These are phyloP conservation scores for Trissolcus brochymenae DNA, from an alignment of 2,888 invertebrate species.

Conservation along the genomic window DNA sequence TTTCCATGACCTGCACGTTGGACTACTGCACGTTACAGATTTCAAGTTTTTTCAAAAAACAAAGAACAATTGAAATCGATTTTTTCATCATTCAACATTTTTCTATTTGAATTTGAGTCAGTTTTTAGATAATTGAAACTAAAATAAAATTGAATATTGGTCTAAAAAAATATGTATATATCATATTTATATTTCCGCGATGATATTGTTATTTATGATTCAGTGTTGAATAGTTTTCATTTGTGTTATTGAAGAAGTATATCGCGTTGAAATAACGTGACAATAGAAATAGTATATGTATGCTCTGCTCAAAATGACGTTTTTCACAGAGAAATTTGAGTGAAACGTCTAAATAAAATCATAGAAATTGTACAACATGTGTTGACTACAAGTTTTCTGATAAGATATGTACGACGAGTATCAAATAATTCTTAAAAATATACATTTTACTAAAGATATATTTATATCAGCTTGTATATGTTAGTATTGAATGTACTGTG, in stretches of 20 bases:
- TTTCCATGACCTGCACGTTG: slow-evolving; percentile 57
- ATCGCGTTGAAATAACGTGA: slow-evolving; percentile 1
- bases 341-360: slow-evolving; percentile 13
- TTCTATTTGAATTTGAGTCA: too few species aligned
- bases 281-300: slow-evolving; percentile 13
- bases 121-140: too few species aligned
- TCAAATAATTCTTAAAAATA: neutral
- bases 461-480: too few species aligned
- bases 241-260: neutral
- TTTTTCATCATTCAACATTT: too few species aligned
- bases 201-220: too few species aligned
- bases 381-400: neutral
- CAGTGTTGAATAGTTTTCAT: too few species aligned
- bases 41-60: neutral
- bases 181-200: too few species aligned
- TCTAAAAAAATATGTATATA: too few species aligned
- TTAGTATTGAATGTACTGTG: too few species aligned
- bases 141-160: too few species aligned
- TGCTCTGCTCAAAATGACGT: slow-evolving; percentile 9
- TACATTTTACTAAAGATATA: too few species aligned
- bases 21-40: slow-evolving; percentile 42
- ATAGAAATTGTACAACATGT: slow-evolving; percentile 2
- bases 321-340: slow-evolving; percentile 16
- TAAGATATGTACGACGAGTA: slow-evolving; percentile 8
- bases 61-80: too few species aligned